Percentiles rank a stretch among this genome's conserved stretches.
Conservation (phyloP, 35 echinoderm and acorn worm genomes). For the Anneissia japonica region DNA sequence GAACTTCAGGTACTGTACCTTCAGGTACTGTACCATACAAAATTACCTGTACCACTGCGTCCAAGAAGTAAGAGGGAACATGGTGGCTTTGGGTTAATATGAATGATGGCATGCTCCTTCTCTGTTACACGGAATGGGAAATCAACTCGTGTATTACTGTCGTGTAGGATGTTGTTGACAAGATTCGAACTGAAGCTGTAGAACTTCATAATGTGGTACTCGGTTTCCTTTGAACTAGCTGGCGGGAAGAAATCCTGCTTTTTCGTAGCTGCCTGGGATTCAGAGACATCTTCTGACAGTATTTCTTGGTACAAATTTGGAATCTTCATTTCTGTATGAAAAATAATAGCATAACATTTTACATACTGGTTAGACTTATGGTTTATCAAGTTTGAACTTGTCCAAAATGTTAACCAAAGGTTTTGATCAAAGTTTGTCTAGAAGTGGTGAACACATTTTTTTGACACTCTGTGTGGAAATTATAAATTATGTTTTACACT, state of each 20-base stretch:
- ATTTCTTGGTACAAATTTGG: neutral
- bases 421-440: too few relatives aligned
- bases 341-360: too few relatives aligned
- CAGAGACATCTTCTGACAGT: neutral
- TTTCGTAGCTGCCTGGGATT: neutral
- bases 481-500: too few relatives aligned
- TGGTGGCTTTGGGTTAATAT: slow-evolving; percentile 30
- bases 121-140: slow-evolving; percentile 65
- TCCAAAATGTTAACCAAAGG: too few relatives aligned
- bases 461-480: too few relatives aligned
- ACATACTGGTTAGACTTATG: too few relatives aligned
- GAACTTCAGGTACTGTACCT: too few relatives aligned
- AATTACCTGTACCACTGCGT: slow-evolving; percentile 52
- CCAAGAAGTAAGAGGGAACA: slow-evolving; percentile 36
- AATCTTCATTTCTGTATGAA: neutral
- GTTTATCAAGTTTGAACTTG: too few relatives aligned
- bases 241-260: slow-evolving; percentile 36
- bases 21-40: neutral
- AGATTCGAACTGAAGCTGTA: slow-evolving; percentile 47
- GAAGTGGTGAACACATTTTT: too few relatives aligned
- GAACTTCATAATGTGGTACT: slow-evolving; percentile 69
- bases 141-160: slow-evolving; percentile 37
- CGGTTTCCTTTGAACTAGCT: slow-evolving; percentile 45
- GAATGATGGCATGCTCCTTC: slow-evolving; percentile 49
- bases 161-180: slow-evolving; percentile 38